Evolutionary conservation across 2,888 invertebrate genomes (phyloP).

Genomic region (Stramonita haemastoma): DNA sequence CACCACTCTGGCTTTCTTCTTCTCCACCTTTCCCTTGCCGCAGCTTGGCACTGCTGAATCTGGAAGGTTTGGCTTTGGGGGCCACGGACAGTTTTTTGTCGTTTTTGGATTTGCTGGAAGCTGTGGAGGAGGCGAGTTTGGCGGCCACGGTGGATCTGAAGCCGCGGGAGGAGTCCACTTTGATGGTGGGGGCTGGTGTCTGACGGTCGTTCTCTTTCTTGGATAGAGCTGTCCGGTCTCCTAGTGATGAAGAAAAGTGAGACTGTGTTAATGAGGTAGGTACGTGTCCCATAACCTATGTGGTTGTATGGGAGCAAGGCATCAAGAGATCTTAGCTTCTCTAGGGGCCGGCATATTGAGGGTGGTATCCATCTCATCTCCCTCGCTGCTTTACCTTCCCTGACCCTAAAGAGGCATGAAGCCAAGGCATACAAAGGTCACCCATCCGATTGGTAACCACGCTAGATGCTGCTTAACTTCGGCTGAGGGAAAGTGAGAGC

Average conservation of each 20-base stretch:
- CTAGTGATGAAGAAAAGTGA: neutral
- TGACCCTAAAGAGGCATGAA: too few species aligned
- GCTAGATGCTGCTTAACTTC: too few species aligned
- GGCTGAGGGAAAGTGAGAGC: too few species aligned
- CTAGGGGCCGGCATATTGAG: too few species aligned
- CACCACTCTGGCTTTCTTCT: slow-evolving; percentile 25
- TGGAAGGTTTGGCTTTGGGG: neutral
- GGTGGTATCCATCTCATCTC: too few species aligned
- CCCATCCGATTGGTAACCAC: too few species aligned
- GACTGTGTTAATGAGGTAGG: too few species aligned
- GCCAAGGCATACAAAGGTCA: too few species aligned
- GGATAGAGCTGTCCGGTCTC: neutral
- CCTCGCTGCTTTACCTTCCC: too few species aligned
- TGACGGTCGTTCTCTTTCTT: slow-evolving; percentile 20
- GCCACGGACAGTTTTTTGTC: neutral
- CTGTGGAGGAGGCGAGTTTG: neutral
- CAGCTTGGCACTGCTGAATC: neutral
- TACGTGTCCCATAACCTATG: too few species aligned
- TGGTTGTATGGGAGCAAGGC: too few species aligned
- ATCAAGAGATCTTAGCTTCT: too few species aligned
- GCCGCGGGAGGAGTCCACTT: slow-evolving; percentile 12
- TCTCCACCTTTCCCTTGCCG: neutral
- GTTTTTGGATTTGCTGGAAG: neutral
- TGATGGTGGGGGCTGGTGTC: neutral
- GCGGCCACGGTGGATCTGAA: neutral